phyloP scores from a whole-genome alignment of 2,888 invertebrate genomes.

The Ophion ventricosus region DNA sequence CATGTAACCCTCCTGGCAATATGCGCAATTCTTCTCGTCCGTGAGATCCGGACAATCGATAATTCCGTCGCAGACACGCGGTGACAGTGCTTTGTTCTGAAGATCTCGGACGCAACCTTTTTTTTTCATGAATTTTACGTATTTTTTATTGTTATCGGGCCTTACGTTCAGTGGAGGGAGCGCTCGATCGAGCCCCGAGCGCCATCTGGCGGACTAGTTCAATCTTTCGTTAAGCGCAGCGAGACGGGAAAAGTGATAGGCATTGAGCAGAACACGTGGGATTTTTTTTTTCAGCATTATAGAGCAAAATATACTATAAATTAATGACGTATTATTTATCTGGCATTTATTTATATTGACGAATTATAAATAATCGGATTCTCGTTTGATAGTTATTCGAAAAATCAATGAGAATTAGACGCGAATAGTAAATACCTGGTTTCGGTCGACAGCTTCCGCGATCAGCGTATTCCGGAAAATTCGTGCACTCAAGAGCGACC shows the following conservation, averaged over 20 bases:
- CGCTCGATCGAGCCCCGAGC: background rate
- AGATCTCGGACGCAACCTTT: conserved; percentile 90
- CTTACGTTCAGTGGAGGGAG: background rate
- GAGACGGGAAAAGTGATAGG: background rate
- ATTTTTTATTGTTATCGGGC: background rate
- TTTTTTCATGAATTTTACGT: conserved; percentile 74
- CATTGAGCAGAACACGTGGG: too few species aligned
- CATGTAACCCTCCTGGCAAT: conserved; percentile 89
- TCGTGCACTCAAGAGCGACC: conserved; percentile 90
- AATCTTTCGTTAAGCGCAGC: background rate
- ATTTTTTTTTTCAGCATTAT: too few species aligned
- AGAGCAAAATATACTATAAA: too few species aligned
- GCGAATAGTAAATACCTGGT: conserved; percentile 85
- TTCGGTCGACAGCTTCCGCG: conserved; percentile 90
- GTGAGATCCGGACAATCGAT: conserved; percentile 93
- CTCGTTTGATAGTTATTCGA: background rate
- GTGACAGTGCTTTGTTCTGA: conserved; percentile 89
- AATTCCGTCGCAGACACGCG: conserved; percentile 93
- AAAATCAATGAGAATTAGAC: background rate
- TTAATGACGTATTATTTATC: too few species aligned
- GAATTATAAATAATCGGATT: background rate
- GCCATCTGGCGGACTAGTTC: background rate
- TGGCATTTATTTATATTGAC: background rate
- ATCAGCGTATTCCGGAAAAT: conserved; percentile 92
- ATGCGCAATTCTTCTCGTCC: conserved; percentile 92